Base-by-base conservation (phyloP, 2,113 vertebrate genomes). In the Chaetops frenatus region DNA sequence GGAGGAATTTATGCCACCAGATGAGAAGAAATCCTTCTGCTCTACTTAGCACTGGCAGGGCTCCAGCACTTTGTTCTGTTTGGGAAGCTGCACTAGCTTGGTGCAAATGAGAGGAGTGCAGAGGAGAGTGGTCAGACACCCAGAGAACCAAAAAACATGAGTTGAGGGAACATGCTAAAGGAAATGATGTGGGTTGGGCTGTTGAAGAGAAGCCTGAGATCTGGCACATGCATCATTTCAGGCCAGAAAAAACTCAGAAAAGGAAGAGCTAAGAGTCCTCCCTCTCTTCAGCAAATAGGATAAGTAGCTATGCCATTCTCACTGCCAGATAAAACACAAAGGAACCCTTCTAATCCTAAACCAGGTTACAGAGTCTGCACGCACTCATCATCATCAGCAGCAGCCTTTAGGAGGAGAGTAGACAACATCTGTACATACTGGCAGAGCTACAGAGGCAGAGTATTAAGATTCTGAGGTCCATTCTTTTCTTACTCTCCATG, bases 131-230 rank as follows among this genome's bases (percentile, higher is more conserved):
- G 18, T 24, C 31, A 62, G 21, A 29, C 19, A 33, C 6, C 11
- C 31, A 44, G 10, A 82, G 9, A n/a, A 9, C 3, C 3, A 54
- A 66, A 79, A 80, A 38, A 36, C 6, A 7, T 3, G 18, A 64
- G 5, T 6, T 67, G 25, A 48, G 12, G 4, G 15, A 71, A 45
- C 10, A 50, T 1, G 1, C 5, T 79, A 12, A 50, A 85, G 13
- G 29, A 88, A 40, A 58, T 36, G 0, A 19, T 0, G 11, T n/a
- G 12, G 1, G 0, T 6, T 62, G 18, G 21, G 21, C n/a, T 77
- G 7, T 20, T 58, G 36, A 73, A 66, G 9, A 61, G 31, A 65
- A 85, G 23, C 13, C 24, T 57, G n/a, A 79, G 6, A 44, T 53
- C 29, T 22, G 38, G 31, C 11, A 57, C 9, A 38, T 35, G 3